These are phyloP conservation scores for Naso thynnoides DNA, from an alignment of 2,797 vertebrate genomes.

Conservation along the genomic window DNA sequence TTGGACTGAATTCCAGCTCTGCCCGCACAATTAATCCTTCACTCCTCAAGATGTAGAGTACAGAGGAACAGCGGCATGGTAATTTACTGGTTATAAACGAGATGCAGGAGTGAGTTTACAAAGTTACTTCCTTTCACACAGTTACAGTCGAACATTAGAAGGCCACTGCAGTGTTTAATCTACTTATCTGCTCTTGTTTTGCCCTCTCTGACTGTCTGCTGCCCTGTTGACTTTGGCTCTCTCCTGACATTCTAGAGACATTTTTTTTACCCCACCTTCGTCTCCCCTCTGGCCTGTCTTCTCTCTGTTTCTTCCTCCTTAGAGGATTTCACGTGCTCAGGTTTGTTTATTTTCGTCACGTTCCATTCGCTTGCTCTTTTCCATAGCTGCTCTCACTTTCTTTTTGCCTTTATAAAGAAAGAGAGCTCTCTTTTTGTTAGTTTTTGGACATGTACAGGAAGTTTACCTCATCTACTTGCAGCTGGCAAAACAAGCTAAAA, in stretches of 20 bases:
- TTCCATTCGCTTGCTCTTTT: not conserved
- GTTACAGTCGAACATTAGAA: not conserved
- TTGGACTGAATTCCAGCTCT: slow-evolving; percentile 49
- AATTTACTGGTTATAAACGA: slow-evolving; percentile 19
- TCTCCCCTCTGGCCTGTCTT: slow-evolving; percentile 8
- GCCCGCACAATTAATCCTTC: slow-evolving; percentile 63
- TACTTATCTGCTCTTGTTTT: slow-evolving; percentile 39
- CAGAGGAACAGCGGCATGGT: slow-evolving; percentile 35
- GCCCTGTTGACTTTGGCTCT: slow-evolving; percentile 66
- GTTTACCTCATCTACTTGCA: slow-evolving; percentile 63
- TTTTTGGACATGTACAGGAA: slow-evolving; percentile 48
- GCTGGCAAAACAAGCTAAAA: slow-evolving; percentile 62
- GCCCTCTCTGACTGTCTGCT: slow-evolving; percentile 49
- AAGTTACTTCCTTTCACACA: not conserved
- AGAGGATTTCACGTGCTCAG: slow-evolving; percentile 31
- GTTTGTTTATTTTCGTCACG: slow-evolving; percentile 44
- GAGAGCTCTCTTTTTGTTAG: slow-evolving; percentile 11
- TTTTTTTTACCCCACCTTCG: slow-evolving; percentile 4
- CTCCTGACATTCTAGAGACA: slow-evolving; percentile 42
- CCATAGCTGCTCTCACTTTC: not conserved
- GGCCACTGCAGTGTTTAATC: not conserved
- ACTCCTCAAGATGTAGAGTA: slow-evolving; percentile 42
- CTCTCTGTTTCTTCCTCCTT: slow-evolving; percentile 14
- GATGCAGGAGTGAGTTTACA: slow-evolving; percentile 5
- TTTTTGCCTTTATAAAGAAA: not conserved